A percentile compares a stretch with the other conserved stretches of the same genome.
phyloP scores from a whole-genome alignment of 1,140 invertebrate genomes.

The Procambarus virginalis region DNA sequence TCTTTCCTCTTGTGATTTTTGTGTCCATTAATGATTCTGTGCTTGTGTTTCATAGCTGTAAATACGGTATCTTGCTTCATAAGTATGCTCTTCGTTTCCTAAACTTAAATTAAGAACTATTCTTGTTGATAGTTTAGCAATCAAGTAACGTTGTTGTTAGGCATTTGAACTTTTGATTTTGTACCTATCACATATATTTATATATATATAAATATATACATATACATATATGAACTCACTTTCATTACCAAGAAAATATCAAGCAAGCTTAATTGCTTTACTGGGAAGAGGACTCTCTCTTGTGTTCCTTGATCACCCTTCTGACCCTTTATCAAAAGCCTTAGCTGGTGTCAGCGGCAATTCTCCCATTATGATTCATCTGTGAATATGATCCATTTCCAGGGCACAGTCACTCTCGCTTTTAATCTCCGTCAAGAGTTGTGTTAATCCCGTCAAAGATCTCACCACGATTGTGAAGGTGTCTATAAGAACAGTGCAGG shows the following conservation, averaged over 20 bases:
- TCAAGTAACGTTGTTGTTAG: conserved; percentile 64
- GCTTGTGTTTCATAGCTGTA: conserved; percentile 54
- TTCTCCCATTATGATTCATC: too few relatives aligned
- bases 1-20: conserved; percentile 25
- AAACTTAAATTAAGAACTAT: conserved; percentile 50
- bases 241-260: conserved; percentile 55
- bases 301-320: not conserved
- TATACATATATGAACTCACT: conserved; percentile 63
- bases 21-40: not conserved
- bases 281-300: conserved; percentile 17
- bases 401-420: conserved; percentile 3
- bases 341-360: not conserved
- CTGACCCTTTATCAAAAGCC: not conserved
- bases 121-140: conserved; percentile 66
- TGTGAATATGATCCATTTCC: not conserved
- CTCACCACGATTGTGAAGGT: too few relatives aligned
- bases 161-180: conserved; percentile 62
- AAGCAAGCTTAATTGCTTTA: conserved; percentile 62
- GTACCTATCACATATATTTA: conserved; percentile 65
- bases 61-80: conserved; percentile 65
- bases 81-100: conserved; percentile 49
- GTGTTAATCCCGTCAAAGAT: too few relatives aligned
- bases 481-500: too few relatives aligned
- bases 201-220: conserved; percentile 44
- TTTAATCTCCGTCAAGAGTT: not conserved